Base-by-base conservation (phyloP, 2,113 vertebrate species). In the Podiceps cristatus region DNA sequence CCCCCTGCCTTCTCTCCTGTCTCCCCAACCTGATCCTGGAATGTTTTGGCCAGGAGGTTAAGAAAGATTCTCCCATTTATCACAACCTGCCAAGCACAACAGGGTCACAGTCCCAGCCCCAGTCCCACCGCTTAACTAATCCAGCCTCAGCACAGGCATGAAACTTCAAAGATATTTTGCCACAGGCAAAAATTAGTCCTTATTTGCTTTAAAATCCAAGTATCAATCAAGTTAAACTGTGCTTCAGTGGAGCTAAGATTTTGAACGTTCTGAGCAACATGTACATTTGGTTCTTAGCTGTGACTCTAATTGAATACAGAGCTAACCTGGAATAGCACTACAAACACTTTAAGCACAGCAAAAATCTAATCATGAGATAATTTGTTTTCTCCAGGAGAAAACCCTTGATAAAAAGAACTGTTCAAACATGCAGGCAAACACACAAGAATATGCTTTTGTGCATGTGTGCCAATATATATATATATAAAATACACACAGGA, bases 1-100 rank as follows among this genome's bases (percentile, higher is more conserved):
- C 56, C 64, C 56, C 76, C 73, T 33, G 18, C 58, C 52, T 73
- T 40, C 76, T 76, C 60, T 44, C 44, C 55, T 33, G 44, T 60
- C 83, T 94, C 78, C 83, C 53, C 78, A 95, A 10, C 93, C 94
- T 79, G 95, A 95, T 98, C 90, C 52, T 98, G 98, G 96, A 98
- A 98, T 98, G 97, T 96, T 97, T 95, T 98, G 86, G 93, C 96
- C 97, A 97, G 5, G 75, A 98, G 95, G 97, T 98, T 98, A 98
- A 98, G 96, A 97, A 98, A 97, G 96, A 96, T 96, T 94, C 76
- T 33, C 95, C 95, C 97, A 98, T 98, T 98, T 98, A 98, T 98
- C 98, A 98, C 96, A 98, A 97, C 90, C 96, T 98, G 98, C 97
- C 97, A 98, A 97, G 90, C 91, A 95, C 96, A 97, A 97, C 91